Evolutionary conservation across 2,797 vertebrate species (phyloP), one percentile per base, ranked within the genome.

Genomic region (Mormyrus proboscirostris): DNA sequence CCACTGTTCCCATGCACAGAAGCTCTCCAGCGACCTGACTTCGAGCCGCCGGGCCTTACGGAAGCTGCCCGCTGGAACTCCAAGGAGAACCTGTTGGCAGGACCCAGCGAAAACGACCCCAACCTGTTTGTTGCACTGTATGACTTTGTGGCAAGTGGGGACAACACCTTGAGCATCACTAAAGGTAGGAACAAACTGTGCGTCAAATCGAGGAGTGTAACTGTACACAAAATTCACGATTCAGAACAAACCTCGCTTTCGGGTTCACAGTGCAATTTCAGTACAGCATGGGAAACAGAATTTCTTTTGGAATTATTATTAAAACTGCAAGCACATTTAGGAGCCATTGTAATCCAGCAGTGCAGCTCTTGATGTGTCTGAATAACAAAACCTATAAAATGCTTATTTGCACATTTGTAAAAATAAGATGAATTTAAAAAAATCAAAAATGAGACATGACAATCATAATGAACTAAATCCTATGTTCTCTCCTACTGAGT

Each of bases 31-130:
- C 97, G 97, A 94, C 98, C 98, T 0, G 99, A 99, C 94, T 97
- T 98, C 22, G 98, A 99, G 94, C 96, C 97, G 65, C 97, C 97
- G 90, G 97, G 97, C 92, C 96, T 99, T 92, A 97, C 96, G 0
- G 98, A 99, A 95, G 98, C 97, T 0, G 98, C 97, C 76, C 98
- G 98, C 89, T 99, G 98, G 98, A 99, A 99, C 96, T 99, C 98
- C 92, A 99, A 99, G 95, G 98, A 99, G 94, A 99, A 98, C 92
- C 97, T 99, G 41, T 96, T 99, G 89, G 97, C 98, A 0, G 97
- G 98, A 86, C 98, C 98, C 62, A 97, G 98, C 87, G 98, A 99
- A 95, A 99, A 99, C 95, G 98, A 99, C 94, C 97, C 98, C 91
- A 99, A 99, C 94, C 96, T 99, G 91, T 99, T 99, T 51, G 98